phyloP scores from a whole-genome alignment of 2,888 invertebrate genomes.

The Gortyna flavago region DNA sequence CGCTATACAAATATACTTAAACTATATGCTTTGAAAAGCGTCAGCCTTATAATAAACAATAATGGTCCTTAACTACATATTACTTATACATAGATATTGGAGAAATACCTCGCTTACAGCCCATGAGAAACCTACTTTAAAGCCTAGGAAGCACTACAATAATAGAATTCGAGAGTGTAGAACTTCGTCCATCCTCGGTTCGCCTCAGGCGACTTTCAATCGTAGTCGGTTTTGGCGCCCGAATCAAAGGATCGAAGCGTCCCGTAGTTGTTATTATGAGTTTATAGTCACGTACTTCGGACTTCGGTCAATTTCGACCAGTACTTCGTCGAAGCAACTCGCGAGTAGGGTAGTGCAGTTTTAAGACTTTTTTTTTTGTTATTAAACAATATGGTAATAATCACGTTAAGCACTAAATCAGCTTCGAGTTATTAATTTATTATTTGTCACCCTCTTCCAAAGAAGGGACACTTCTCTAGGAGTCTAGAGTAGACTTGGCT shows the following conservation, averaged over 20 bases:
- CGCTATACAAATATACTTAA: slow-evolving; percentile 66
- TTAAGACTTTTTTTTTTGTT: too few species aligned
- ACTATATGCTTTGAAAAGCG: slow-evolving; percentile 73
- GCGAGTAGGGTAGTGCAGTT: neutral
- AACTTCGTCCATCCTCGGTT: neutral
- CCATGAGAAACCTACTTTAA: slow-evolving; percentile 29
- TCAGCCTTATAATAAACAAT: slow-evolving; percentile 82
- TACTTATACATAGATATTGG: slow-evolving; percentile 63
- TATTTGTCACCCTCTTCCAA: neutral
- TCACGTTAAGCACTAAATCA: neutral
- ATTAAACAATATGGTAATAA: neutral
- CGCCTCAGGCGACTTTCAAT: neutral
- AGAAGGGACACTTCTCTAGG: neutral
- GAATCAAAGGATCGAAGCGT: neutral
- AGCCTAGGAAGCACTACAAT: neutral
- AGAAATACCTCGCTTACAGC: slow-evolving; percentile 49
- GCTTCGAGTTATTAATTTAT: neutral
- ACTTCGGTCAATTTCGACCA: neutral
- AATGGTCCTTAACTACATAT: slow-evolving; percentile 68
- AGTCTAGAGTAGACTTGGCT: neutral
- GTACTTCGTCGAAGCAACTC: neutral
- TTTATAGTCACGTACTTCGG: neutral
- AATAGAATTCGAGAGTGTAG: neutral
- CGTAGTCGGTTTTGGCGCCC: neutral
- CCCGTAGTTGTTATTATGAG: neutral